Evolutionary conservation across 2,113 vertebrate genomes (phyloP).

Genomic region (Synchiropus splendidus): DNA sequence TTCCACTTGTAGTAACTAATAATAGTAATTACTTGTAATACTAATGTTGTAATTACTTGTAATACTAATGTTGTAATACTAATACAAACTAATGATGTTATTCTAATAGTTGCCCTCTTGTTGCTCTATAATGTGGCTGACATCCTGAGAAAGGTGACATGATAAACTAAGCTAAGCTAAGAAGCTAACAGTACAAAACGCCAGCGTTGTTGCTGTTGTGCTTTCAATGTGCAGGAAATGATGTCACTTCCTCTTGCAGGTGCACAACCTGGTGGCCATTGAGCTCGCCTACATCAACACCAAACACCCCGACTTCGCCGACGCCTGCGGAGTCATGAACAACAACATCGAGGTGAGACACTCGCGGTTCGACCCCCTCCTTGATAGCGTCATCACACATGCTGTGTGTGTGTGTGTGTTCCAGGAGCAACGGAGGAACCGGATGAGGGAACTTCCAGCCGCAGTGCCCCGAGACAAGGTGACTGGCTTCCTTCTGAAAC

Average conservation of each 20-base stretch:
- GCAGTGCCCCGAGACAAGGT: constrained; percentile 88
- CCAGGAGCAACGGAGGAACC: constrained; percentile 89
- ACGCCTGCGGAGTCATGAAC: constrained; percentile 95
- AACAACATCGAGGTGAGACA: constrained; percentile 89
- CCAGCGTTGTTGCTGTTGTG: no score
- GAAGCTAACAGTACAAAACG: no score
- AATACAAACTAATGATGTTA: no score
- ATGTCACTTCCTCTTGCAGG: constrained; percentile 53
- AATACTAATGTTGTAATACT: no score
- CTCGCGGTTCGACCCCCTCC: neutral
- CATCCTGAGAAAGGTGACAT: no score
- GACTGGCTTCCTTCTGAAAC: constrained; percentile 15
- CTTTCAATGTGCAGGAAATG: no score
- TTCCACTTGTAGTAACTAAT: no score
- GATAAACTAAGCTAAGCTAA: no score
- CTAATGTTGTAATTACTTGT: no score
- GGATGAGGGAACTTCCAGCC: constrained; percentile 82
- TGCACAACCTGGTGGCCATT: constrained; percentile 96
- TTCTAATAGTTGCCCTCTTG: no score
- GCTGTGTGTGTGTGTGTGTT: constrained; percentile 4
- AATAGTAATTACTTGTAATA: no score
- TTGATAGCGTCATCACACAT: neutral
- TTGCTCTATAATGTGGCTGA: no score
- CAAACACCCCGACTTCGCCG: constrained; percentile 97
- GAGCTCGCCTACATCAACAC: constrained; percentile 98